Evolutionary conservation across 2,888 invertebrate genomes (phyloP).

Genomic region (Tenthredo notha): DNA sequence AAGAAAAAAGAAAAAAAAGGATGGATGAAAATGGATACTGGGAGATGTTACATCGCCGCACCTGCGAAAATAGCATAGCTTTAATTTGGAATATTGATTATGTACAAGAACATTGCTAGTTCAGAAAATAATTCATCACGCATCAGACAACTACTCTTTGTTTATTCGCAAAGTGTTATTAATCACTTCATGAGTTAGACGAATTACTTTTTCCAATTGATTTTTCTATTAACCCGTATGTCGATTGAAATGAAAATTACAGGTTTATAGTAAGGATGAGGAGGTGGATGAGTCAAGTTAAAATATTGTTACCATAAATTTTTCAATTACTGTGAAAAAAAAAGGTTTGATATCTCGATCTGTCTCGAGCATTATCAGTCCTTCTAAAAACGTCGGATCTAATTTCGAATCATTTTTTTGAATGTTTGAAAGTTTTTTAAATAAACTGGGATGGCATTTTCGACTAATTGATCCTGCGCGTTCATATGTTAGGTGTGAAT

Average conservation of each 20-base stretch:
- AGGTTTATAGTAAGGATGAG: not conserved
- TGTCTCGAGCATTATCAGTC: not conserved
- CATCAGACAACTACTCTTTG: not conserved
- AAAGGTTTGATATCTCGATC: not conserved
- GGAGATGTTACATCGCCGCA: not conserved
- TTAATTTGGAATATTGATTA: not conserved
- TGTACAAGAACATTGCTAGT: not conserved
- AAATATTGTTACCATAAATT: not conserved
- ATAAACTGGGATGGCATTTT: not conserved
- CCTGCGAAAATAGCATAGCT: not conserved
- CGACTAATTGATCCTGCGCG: not conserved
- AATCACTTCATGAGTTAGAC: not conserved
- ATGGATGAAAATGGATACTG: not conserved
- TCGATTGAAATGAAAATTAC: not conserved
- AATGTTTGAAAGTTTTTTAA: not conserved
- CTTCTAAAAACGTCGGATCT: not conserved
- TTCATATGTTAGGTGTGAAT: not conserved
- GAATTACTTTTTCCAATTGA: not conserved
- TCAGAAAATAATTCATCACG: constrained; percentile 8
- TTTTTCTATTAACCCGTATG: not conserved
- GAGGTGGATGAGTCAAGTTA: not conserved
- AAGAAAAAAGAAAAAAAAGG: not conserved
- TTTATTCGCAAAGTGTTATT: not conserved
- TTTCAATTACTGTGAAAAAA: not conserved
- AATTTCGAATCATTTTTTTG: not conserved